phyloP scores from a whole-genome alignment of 2,113 vertebrate genomes.

The Emydura subglobosa region DNA sequence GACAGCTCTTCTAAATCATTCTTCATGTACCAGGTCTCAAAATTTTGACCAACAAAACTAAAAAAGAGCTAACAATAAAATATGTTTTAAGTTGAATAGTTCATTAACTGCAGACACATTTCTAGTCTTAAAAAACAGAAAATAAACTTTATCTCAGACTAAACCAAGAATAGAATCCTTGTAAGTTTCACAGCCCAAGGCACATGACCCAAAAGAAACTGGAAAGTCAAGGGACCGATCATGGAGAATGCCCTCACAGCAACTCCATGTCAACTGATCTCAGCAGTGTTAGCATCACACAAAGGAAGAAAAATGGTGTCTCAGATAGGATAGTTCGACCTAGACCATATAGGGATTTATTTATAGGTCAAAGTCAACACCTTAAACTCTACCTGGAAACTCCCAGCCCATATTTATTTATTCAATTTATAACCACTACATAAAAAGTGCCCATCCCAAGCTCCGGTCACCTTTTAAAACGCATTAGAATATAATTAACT shows the following conservation, averaged over 20 bases:
- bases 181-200: neutral
- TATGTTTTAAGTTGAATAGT: neutral
- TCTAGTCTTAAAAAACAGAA: neutral
- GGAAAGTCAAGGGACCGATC: neutral
- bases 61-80: neutral
- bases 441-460: neutral
- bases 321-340: neutral
- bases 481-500: neutral
- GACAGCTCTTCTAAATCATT: neutral
- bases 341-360: neutral
- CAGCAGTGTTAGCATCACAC: neutral
- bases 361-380: neutral
- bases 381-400: neutral
- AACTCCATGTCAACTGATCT: neutral
- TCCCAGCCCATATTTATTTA: neutral
- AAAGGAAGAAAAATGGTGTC: neutral
- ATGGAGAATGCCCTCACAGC: neutral
- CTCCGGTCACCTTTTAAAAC: neutral
- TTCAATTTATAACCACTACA: neutral
- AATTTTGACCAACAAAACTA: neutral
- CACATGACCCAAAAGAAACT: neutral
- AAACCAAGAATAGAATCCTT: neutral
- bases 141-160: neutral
- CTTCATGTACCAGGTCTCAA: neutral
- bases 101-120: neutral